Evolutionary conservation across 2,888 invertebrate genomes (phyloP).

Genomic region (Melolontha melolontha): DNA sequence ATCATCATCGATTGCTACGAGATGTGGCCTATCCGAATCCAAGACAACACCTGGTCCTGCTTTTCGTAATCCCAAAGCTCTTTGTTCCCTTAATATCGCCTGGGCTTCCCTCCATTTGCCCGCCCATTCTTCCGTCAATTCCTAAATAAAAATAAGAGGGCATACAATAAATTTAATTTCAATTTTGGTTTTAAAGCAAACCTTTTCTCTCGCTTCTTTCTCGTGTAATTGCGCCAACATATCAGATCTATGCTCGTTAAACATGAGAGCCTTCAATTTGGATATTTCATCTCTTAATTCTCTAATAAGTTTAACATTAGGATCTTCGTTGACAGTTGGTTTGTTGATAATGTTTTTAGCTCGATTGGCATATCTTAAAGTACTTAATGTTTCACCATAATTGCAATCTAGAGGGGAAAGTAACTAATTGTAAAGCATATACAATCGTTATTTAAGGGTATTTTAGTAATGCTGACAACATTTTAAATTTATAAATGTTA

Average conservation of each 20-base stretch:
- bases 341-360: slow-evolving; percentile 94
- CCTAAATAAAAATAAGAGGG: slow-evolving; percentile 50
- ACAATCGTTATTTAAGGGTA: too few relatives aligned
- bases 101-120: slow-evolving; percentile 94
- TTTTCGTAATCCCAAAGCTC: slow-evolving; percentile 86
- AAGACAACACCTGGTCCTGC: slow-evolving; percentile 89
- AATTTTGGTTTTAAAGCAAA: not conserved
- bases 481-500: too few relatives aligned
- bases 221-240: slow-evolving; percentile 87
- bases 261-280: slow-evolving; percentile 81
- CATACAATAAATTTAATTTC: slow-evolving; percentile 6
- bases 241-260: slow-evolving; percentile 62
- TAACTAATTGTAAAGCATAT: too few relatives aligned
- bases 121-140: slow-evolving; percentile 89
- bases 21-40: slow-evolving; percentile 91
- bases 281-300: slow-evolving; percentile 88
- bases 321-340: slow-evolving; percentile 90
- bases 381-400: slow-evolving; percentile 88
- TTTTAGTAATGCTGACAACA: too few relatives aligned
- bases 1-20: slow-evolving; percentile 93
- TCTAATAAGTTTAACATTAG: slow-evolving; percentile 87
- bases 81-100: slow-evolving; percentile 88
- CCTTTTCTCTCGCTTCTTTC: slow-evolving; percentile 91
- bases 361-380: slow-evolving; percentile 87
- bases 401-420: slow-evolving; percentile 74